Conservation (phyloP, 2,113 vertebrate genomes). For the Eolophus roseicapilla region DNA sequence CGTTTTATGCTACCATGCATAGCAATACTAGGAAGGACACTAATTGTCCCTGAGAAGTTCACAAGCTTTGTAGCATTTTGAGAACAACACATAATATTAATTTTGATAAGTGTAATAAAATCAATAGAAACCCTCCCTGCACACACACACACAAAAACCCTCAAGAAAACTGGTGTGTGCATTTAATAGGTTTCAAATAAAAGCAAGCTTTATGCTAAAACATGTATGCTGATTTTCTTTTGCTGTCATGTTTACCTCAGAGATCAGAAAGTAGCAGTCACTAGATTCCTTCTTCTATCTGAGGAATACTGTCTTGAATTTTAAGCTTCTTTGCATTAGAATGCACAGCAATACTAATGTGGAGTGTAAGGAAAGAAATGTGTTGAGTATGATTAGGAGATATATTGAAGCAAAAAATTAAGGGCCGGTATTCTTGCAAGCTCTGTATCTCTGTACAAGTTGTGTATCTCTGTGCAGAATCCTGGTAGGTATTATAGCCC, state of each 20-base stretch:
- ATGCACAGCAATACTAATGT: neutral
- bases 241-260: neutral
- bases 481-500: neutral
- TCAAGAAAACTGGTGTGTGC: neutral
- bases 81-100: neutral
- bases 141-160: neutral
- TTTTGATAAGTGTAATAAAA: neutral
- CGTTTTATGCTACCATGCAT: accelerated
- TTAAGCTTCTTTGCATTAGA: neutral
- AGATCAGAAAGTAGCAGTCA: neutral
- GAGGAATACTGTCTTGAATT: neutral
- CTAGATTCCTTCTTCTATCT: neutral
- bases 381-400: neutral
- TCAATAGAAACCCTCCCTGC: neutral
- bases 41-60: neutral
- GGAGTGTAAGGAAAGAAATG: neutral
- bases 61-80: neutral
- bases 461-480: neutral
- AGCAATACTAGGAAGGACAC: neutral
- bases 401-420: neutral
- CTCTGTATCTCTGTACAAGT: neutral
- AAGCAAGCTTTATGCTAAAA: neutral
- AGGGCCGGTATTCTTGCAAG: neutral
- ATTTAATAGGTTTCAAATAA: neutral
- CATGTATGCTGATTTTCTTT: neutral